Percentiles rank a stretch among this genome's conserved stretches.
These are phyloP conservation scores for Muscicapa striata DNA, from an alignment of 2,797 vertebrate species.

Conservation along the genomic window DNA sequence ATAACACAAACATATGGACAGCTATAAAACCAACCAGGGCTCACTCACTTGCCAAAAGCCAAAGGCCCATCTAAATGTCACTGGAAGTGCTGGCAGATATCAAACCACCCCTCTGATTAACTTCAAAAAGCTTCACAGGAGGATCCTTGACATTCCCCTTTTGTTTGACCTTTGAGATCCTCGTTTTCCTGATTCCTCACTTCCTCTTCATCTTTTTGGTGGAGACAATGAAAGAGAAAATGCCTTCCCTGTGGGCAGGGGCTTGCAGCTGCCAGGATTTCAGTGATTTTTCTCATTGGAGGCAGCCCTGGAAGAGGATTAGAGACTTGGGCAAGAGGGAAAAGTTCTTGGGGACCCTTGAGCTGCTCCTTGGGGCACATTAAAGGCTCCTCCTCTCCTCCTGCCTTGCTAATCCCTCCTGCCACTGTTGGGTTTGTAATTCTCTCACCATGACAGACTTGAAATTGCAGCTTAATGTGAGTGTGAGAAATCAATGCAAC, in stretches of 20 bases:
- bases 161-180: constrained; percentile 25
- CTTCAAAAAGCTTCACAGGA: constrained; percentile 1
- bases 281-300: neutral
- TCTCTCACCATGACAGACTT: neutral
- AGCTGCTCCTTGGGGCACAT: neutral
- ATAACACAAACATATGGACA: neutral
- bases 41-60: neutral
- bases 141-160: neutral
- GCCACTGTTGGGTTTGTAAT: neutral
- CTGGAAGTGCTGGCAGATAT: neutral
- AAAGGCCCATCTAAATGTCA: constrained; percentile 18
- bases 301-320: constrained; percentile 24
- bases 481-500: neutral
- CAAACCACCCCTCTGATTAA: neutral
- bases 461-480: neutral
- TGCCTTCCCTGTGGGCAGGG: neutral
- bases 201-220: neutral
- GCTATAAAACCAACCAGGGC: neutral
- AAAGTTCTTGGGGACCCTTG: neutral
- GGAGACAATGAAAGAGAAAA: constrained; percentile 2
- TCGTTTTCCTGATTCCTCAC: neutral
- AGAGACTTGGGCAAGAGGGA: constrained; percentile 24
- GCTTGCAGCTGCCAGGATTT: neutral
- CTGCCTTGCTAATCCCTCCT: constrained; percentile 14
- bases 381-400: neutral